A percentile compares a stretch with the other conserved stretches of the same genome.
phyloP scores from a whole-genome alignment of 2,113 vertebrate species.

The Rhinoptilus africanus region DNA sequence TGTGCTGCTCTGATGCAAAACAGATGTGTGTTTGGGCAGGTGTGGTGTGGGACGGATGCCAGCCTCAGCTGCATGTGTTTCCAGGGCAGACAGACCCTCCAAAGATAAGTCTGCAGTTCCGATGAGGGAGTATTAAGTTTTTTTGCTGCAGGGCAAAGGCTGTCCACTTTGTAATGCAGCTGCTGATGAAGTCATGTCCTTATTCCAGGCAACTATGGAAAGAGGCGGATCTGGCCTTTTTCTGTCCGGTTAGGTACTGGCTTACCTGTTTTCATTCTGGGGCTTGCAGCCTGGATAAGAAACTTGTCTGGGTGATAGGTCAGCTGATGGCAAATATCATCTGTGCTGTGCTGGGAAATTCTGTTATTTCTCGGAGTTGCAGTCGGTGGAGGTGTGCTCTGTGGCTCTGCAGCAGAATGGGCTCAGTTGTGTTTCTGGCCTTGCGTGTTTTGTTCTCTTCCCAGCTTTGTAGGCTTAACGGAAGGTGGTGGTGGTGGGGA shows the following conservation, averaged over 20 bases:
- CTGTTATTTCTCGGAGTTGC: neutral
- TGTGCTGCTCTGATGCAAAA: neutral
- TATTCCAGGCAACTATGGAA: neutral
- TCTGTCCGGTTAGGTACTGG: fast-evolving
- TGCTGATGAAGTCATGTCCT: neutral
- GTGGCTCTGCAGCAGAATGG: neutral
- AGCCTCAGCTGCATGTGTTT: neutral
- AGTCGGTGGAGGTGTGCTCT: neutral
- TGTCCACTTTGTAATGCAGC: neutral
- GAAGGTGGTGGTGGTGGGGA: neutral
- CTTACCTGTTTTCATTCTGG: neutral
- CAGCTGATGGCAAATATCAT: neutral
- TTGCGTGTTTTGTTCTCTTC: neutral
- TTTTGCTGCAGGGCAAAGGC: neutral
- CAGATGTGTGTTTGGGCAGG: conserved; percentile 28
- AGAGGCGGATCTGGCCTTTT: neutral
- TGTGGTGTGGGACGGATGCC: neutral
- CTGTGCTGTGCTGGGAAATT: neutral
- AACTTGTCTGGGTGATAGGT: neutral
- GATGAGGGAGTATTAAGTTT: neutral
- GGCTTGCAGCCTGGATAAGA: neutral
- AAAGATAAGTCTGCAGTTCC: neutral
- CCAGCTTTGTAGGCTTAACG: neutral
- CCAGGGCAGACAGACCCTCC: neutral
- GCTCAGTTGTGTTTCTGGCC: neutral